Base-by-base conservation (phyloP, 2,797 vertebrate genomes). In the Scolopax rusticola region DNA sequence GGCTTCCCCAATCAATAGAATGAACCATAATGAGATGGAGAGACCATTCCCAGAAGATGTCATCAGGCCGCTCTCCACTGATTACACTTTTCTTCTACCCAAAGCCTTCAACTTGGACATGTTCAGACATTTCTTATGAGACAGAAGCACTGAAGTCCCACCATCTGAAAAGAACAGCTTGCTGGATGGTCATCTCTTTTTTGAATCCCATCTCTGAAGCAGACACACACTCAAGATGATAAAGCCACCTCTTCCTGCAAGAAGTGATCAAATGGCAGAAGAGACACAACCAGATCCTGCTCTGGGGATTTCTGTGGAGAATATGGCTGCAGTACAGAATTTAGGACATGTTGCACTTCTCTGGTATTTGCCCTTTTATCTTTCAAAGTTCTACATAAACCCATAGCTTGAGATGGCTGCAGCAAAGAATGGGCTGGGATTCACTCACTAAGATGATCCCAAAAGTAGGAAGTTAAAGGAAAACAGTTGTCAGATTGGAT, bases 11-110 rank as follows among this genome's bases (percentile, higher is more conserved):
- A 8, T 48, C 48, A 57, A 19, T 0, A 2, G 1, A 47, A 21
- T 0, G 7, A 84, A 79, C 69, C 47, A 2, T 8, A 27, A 47
- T 0, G 0, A 2, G 32, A 32, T 0, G 1, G 12, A 64, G 33
- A 65, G 38, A 50, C 8, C 30, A 3, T 30, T 60, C 30, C 53
- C 54, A 77, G 84, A 14, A 41, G 93, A 19, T 18, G 24, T 18
- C 3, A 3, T 8, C n/a, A 40, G 71, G 20, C n/a, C 12, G 16
- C n/a, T 24, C 59, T 28, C 65, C 25, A 19, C 11, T 40, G 16
- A 28, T 50, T 0, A 20, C 10, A 45, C 25, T 77, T 24, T 60
- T 88, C 36, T 41, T 54, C 64, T 32, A 61, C 15, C 20, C 73
- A 45, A 17, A 3, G 1, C 41, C 73, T 73, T 80, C 84, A 15